A percentile compares a stretch with the other conserved stretches of the same genome.
phyloP scores from a whole-genome alignment of 2,888 invertebrate species.

The Balanococcus diminutus region DNA sequence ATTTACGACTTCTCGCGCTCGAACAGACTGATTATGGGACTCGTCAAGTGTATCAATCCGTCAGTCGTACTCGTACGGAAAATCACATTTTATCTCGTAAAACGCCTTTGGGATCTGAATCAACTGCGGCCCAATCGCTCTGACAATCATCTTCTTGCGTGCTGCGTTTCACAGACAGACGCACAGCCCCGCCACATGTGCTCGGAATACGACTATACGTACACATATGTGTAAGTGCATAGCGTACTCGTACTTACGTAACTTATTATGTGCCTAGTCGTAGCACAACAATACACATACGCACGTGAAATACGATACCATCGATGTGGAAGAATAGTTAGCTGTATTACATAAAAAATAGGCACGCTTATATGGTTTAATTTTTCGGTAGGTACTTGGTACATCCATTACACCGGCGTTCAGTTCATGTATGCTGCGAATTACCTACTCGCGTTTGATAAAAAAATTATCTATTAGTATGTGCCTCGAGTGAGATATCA shows the following conservation, averaged over 20 bases:
- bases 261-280: background rate
- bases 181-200: background rate
- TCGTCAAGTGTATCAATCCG: background rate
- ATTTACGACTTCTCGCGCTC: no score
- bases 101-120: conserved; percentile 15
- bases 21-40: background rate
- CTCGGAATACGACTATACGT: background rate
- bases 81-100: conserved; percentile 12
- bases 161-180: background rate
- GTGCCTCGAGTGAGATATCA: background rate
- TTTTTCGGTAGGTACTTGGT: conserved; percentile 22
- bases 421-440: background rate
- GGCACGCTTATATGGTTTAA: conserved; percentile 17
- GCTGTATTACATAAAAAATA: conserved; percentile 1
- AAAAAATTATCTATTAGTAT: background rate
- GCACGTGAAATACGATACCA: conserved; percentile 17
- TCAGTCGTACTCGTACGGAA: no score
- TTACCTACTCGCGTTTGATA: background rate
- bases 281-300: conserved; percentile 8
- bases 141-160: conserved; percentile 34
- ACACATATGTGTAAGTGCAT: background rate
- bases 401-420: background rate
- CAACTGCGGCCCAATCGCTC: background rate
- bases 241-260: background rate
- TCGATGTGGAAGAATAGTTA: conserved; percentile 34